These are phyloP conservation scores for Sipha flava DNA, from an alignment of 1,140 invertebrate species.

Conservation along the genomic window DNA sequence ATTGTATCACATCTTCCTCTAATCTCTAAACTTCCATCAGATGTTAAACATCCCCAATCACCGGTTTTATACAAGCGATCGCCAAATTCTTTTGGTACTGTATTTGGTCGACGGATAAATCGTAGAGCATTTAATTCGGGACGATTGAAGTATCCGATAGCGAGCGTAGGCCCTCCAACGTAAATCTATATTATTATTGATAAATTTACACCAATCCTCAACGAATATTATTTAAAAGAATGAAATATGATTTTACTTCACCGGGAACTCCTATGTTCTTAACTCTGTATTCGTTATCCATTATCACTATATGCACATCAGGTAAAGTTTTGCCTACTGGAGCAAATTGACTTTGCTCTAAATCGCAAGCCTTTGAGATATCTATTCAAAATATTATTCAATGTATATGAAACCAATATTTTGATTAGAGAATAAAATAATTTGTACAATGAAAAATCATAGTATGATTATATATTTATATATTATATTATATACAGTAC, in stretches of 20 bases:
- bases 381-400: constrained; percentile 28
- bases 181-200: constrained; percentile 43
- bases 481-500: no score
- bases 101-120: constrained; percentile 43
- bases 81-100: constrained; percentile 33
- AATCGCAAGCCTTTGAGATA: constrained; percentile 28
- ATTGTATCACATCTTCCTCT: constrained; percentile 50
- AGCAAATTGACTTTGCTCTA: constrained; percentile 35
- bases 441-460: no score
- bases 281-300: constrained; percentile 44
- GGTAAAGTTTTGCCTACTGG: constrained; percentile 45
- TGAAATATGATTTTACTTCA: constrained; percentile 39
- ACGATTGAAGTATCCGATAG: constrained; percentile 48
- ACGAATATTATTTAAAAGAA: not conserved
- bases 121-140: constrained; percentile 46
- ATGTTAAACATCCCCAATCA: constrained; percentile 48
- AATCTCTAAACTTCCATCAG: constrained; percentile 48
- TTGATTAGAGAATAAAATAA: no score
- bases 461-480: no score
- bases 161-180: constrained; percentile 48
- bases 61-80: constrained; percentile 46
- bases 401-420: no score
- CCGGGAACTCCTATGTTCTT: constrained; percentile 49
- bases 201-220: not conserved
- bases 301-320: constrained; percentile 45